phyloP scores from a whole-genome alignment of 2,888 invertebrate species.

The Chorisops tibialis region DNA sequence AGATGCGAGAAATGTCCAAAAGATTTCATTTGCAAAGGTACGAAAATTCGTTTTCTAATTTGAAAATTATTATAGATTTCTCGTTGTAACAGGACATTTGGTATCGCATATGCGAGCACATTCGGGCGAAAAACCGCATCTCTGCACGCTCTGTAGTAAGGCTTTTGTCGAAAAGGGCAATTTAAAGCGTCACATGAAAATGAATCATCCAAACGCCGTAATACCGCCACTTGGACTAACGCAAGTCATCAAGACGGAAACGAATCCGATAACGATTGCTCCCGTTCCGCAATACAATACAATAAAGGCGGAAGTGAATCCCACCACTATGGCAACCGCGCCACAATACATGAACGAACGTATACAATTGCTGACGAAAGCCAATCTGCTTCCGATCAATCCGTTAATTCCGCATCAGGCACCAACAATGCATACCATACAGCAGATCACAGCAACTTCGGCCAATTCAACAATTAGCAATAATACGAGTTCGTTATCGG shows the following conservation, averaged over 20 bases:
- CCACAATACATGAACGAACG: slow-evolving; percentile 31
- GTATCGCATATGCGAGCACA: slow-evolving; percentile 80
- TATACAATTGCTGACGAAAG: slow-evolving; percentile 30
- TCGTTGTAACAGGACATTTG: slow-evolving; percentile 58
- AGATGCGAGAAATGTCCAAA: slow-evolving; percentile 81
- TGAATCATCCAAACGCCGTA: slow-evolving; percentile 60
- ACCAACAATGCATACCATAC: slow-evolving; percentile 51
- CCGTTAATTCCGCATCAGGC: slow-evolving; percentile 48
- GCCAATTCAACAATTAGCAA: slow-evolving; percentile 29
- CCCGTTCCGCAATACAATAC: slow-evolving; percentile 15
- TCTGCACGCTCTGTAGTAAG: slow-evolving; percentile 70
- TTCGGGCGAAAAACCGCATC: slow-evolving; percentile 59
- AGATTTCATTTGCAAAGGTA: slow-evolving; percentile 83
- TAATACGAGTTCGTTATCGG: slow-evolving; percentile 27
- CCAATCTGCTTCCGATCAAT: slow-evolving; percentile 33
- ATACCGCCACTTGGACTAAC: slow-evolving; percentile 51
- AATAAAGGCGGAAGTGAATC: slow-evolving; percentile 15
- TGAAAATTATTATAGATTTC: slow-evolving; percentile 23
- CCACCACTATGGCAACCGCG: slow-evolving; percentile 20
- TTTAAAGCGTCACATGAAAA: slow-evolving; percentile 69
- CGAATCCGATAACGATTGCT: slow-evolving; percentile 38
- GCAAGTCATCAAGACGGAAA: slow-evolving; percentile 46
- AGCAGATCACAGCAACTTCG: slow-evolving; percentile 49
- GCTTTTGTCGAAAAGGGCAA: slow-evolving; percentile 79
- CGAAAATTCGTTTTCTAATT: slow-evolving; percentile 2